Base-by-base conservation (phyloP, 1,140 invertebrate genomes). In the Dendroctonus valens region DNA sequence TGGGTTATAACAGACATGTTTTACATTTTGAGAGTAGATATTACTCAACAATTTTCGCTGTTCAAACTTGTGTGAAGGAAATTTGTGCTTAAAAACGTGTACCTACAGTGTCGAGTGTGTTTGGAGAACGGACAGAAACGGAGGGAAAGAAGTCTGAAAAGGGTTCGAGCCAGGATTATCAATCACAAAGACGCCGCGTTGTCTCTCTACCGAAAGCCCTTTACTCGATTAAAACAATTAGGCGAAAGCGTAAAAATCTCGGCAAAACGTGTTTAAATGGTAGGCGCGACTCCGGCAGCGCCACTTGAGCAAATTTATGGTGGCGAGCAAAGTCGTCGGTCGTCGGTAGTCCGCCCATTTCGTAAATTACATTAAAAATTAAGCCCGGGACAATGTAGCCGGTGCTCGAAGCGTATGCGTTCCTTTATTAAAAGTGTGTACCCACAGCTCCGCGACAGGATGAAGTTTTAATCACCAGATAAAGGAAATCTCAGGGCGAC, bases 311-410 rank as follows among this genome's bases (percentile, higher is more conserved):
- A 61, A 61, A 71, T 71, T 71, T 70, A 71, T 71, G 65, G 65
- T 70, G 70, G 65, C 70, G 70, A 71, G 70, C 50, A 52, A 59
- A 62, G 63, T 65, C 62, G 60, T 63, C 57, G 68, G 49, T 65
- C 72, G 73, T 60, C 52, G 26, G 52, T 54, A 46, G 65, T 55
- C 66, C 72, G 73, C 73, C 73, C 69, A 73, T 75, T 75, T 70
- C 68, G 71, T 68, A 74, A 75, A 75, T 75, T 75, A 73, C 74
- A 75, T 75, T 75, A 75, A 75, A 75, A 75, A 75, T 75, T 75
- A 74, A 75, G 71, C 54, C 58, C 62, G 68, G 73, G 72, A 59
- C 64, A 66, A 65, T 65, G 63, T 65, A 65, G 63, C 63, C 66
- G 72, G 70, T 67, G 73, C 69, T 62, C 68, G 53, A 51, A 71